Evolutionary conservation across 2,797 vertebrate species (phyloP), one percentile per base, ranked within the genome.

Genomic region (Gymnoscopelus microlampas): DNA sequence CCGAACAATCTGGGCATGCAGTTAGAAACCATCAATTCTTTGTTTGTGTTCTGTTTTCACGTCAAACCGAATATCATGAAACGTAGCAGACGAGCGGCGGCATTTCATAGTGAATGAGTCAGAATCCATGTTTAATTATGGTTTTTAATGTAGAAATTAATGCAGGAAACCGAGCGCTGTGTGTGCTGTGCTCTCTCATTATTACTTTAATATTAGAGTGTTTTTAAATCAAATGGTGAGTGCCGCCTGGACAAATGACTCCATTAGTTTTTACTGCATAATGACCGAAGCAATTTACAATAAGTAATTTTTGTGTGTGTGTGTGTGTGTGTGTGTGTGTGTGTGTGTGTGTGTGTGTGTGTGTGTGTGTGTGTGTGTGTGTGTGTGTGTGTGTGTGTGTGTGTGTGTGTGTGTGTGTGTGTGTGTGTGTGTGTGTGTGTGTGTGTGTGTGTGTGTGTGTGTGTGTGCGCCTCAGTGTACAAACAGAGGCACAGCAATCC

Each of bases 71-170:
- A 65, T 44, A 32, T 12, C 2, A 71, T 15, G 14, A 44, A 13
- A 63, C 62, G 23, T 63, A 39, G 7, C 49, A 63, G 23, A 23
- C 9, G 5, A 7, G 58, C 4, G 14, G 49, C 48, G 44, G n/a
- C 6, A 64, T 51, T 55, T 66, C 48, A 53, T 49, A 11, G 14
- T 51, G 39, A 66, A 3, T 15, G 54, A 50, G 3, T 59, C 51
- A 5, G 55, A 60, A 70, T 72, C 66, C 66, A 66, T 62, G 47
- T 66, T 58, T 50, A 14, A 59, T 70, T 29, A 72, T 76, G 47
- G 32, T 53, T 12, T 4, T 51, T 32, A 57, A 56, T 55, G 49
- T 54, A n/a, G 23, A 53, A 66, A 57, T 11, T 32, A 51, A 58
- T 35, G 26, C 55, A 48, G 50, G 66, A 68, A 68, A 8, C 39